A percentile compares a stretch with the other conserved stretches of the same genome.
Conservation (phyloP, 2,797 vertebrate species). For the Oryzias sinensis region DNA sequence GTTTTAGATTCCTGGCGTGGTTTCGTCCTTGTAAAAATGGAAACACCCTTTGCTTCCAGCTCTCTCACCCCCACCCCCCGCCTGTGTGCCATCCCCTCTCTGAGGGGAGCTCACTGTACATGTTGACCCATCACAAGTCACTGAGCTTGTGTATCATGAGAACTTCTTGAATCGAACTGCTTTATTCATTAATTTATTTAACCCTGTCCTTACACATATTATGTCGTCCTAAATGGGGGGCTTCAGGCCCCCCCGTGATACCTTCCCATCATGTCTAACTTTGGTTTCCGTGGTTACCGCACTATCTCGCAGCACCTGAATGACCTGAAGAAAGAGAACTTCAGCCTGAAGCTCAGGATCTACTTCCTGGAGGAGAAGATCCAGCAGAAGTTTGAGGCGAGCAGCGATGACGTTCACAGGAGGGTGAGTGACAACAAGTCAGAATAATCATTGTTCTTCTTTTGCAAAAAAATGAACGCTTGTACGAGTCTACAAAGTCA, state of each 20-base stretch:
- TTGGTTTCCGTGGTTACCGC: constrained; percentile 85
- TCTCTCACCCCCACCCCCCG: constrained; percentile 31
- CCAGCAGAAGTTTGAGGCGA: constrained; percentile 90
- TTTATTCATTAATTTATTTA: not conserved
- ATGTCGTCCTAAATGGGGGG: constrained; percentile 36
- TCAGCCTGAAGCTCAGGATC: constrained; percentile 97
- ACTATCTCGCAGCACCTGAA: constrained; percentile 97
- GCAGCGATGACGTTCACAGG: constrained; percentile 85
- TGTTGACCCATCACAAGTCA: constrained; percentile 15
- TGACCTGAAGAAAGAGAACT: constrained; percentile 99
- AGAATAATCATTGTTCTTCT: no score
- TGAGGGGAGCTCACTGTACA: constrained; percentile 14
- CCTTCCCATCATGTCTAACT: constrained; percentile 83
- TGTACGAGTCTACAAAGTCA: no score
- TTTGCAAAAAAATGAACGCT: no score
- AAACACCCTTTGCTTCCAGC: constrained; percentile 18
- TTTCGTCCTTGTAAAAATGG: constrained; percentile 70
- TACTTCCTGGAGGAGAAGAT: constrained; percentile 97
- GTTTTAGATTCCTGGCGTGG: constrained; percentile 83
- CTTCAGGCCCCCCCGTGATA: constrained; percentile 9
- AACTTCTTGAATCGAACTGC: constrained; percentile 5
- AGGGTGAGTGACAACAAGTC: constrained; percentile 77
- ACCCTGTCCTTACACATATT: constrained; percentile 11
- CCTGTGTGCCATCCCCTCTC: constrained; percentile 23
- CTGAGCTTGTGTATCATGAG: constrained; percentile 1